Evolutionary conservation across 2,113 vertebrate species (phyloP), one percentile per base, ranked within the genome.

Genomic region (Tetraodon nigroviridis): DNA sequence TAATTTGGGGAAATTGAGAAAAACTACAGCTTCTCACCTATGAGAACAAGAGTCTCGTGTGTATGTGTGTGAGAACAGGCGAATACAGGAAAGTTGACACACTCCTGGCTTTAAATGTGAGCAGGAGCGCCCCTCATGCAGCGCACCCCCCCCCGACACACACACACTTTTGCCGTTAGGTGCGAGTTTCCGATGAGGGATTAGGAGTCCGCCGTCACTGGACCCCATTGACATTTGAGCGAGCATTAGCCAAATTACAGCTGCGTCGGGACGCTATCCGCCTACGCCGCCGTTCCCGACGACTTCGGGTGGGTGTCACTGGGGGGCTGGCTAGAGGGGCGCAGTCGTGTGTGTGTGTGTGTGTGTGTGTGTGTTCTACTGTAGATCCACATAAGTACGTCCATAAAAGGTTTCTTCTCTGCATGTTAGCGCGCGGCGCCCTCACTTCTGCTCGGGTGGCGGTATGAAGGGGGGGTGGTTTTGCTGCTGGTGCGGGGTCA

Each of bases 201-300:
- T 85, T 86, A 84, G 58, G 73, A 57, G 27, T 68, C 79, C 80
- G 69, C 67, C 55, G 81, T 81, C 79, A 62, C 74, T 3, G 42
- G 66, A 76, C 73, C 69, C 61, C 83, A 64, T 84, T 88, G 87
- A 84, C 84, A 87, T 87, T 86, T 87, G 75, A 81, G 80, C 42
- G 78, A 79, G 81, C 81, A 79, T 87, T 85, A 84, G 82, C 67
- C 74, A 82, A 86, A 84, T 73, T 83, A 79, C 74, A 79, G 82
- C 75, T 69, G 69, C 80, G 71, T 77, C 75, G 77, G 80, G 78
- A 75, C 75, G 54, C 78, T 62, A 64, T 81, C 69, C 81, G 84
- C 74, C 64, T 59, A 55, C 45, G 59, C 57, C 62, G 71, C 2
- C 19, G 48, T 12, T 16, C 44, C 22, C 17, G 45, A 14, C 56